Evolutionary conservation across 2,888 invertebrate genomes (phyloP).

Genomic region (Rapana venosa): DNA sequence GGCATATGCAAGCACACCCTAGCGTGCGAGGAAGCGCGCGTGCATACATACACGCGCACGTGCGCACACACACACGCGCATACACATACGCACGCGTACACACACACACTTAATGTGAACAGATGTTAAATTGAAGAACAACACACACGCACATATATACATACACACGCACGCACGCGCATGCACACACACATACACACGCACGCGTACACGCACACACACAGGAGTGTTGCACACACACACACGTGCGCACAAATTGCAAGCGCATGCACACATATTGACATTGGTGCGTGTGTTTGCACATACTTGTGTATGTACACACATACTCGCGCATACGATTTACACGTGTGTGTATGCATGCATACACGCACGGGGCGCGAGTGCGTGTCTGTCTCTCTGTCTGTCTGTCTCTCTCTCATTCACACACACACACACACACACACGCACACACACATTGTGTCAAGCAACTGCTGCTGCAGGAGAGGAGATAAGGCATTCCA

Average conservation of each 20-base stretch:
- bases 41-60: not conserved
- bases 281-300: not conserved
- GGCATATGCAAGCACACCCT: not conserved
- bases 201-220: not conserved
- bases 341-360: no score
- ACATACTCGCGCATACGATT: no score
- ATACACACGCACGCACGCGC: not conserved
- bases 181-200: not conserved
- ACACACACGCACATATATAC: not conserved
- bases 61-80: not conserved
- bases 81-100: not conserved
- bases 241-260: not conserved
- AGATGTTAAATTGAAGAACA: no score
- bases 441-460: not conserved
- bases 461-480: no score
- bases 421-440: conserved; percentile 7
- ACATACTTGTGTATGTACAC: not conserved
- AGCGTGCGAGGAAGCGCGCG: not conserved
- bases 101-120: not conserved
- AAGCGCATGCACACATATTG: not conserved
- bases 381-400: not conserved
- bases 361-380: no score
- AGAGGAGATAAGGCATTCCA: no score
- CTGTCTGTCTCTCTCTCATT: not conserved
- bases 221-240: not conserved